A percentile compares a stretch with the other conserved stretches of the same genome.
phyloP scores from a whole-genome alignment of 2,888 invertebrate genomes.

The Microplitis manilae region DNA sequence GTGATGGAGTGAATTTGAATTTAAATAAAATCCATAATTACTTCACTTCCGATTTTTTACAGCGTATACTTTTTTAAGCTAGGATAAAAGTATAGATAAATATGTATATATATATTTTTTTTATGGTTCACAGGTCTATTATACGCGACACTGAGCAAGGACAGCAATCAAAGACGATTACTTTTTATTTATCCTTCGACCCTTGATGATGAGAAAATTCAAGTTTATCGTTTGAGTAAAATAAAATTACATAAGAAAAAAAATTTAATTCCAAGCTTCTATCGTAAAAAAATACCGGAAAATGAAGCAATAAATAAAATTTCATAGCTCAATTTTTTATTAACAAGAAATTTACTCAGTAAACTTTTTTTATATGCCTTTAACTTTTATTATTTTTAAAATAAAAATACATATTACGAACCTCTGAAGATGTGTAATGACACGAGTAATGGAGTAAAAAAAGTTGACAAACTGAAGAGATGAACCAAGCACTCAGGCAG shows the following conservation, averaged over 20 bases:
- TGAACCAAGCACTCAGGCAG: constrained; percentile 58
- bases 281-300: not conserved
- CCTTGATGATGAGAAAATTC: not conserved
- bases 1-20: no score
- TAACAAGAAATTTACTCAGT: not conserved
- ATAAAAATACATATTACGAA: constrained; percentile 42
- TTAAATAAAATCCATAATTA: no score
- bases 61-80: no score
- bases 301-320: not conserved
- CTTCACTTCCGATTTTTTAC: no score
- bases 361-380: not conserved
- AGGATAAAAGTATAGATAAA: no score
- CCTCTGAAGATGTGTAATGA: constrained; percentile 59
- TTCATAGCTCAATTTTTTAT: not conserved
- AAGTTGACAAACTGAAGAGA: constrained; percentile 56
- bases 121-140: not conserved
- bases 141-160: not conserved
- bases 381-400: not conserved
- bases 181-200: not conserved
- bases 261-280: not conserved
- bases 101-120: not conserved
- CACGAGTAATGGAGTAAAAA: constrained; percentile 58
- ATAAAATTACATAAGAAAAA: not conserved
- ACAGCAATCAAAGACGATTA: not conserved
- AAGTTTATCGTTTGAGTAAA: not conserved